Evolutionary conservation across 2,888 invertebrate species (phyloP).

Genomic region (Ferrisia virgata): DNA sequence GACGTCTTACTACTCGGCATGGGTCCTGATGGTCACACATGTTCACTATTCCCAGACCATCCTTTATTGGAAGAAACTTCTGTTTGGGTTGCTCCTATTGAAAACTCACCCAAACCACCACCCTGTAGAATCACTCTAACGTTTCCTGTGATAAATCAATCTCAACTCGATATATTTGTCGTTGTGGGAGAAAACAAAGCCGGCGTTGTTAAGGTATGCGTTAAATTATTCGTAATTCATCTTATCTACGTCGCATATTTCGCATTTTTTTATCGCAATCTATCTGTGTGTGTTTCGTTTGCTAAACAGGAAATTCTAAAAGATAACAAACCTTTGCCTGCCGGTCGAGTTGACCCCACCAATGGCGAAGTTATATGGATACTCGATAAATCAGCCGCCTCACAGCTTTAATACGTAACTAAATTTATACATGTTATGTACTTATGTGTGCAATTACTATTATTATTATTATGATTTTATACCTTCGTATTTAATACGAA

Average conservation of each 20-base stretch:
- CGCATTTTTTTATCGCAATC: background rate
- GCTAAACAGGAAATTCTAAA: slow-evolving; percentile 75
- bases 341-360: slow-evolving; percentile 68
- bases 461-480: background rate
- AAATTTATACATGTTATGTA: background rate
- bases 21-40: slow-evolving; percentile 98
- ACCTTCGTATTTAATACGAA: background rate
- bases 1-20: slow-evolving; percentile 90
- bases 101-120: slow-evolving; percentile 95
- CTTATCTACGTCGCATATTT: background rate
- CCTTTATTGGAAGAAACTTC: slow-evolving; percentile 62
- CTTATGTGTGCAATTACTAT: background rate
- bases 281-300: slow-evolving; percentile 45
- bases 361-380: slow-evolving; percentile 66
- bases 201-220: slow-evolving; percentile 79
- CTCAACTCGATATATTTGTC: slow-evolving; percentile 78
- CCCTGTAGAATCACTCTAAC: slow-evolving; percentile 87
- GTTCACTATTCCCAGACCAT: slow-evolving; percentile 90
- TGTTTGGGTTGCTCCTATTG: slow-evolving; percentile 75
- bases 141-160: slow-evolving; percentile 82
- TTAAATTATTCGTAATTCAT: background rate
- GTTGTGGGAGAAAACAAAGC: slow-evolving; percentile 82
- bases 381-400: slow-evolving; percentile 50
- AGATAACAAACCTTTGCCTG: slow-evolving; percentile 74
- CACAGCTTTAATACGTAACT: slow-evolving; percentile 37